A percentile compares a stretch with the other conserved stretches of the same genome.
Conservation (phyloP, 2,888 invertebrate species). For the Torymus tubicola region DNA sequence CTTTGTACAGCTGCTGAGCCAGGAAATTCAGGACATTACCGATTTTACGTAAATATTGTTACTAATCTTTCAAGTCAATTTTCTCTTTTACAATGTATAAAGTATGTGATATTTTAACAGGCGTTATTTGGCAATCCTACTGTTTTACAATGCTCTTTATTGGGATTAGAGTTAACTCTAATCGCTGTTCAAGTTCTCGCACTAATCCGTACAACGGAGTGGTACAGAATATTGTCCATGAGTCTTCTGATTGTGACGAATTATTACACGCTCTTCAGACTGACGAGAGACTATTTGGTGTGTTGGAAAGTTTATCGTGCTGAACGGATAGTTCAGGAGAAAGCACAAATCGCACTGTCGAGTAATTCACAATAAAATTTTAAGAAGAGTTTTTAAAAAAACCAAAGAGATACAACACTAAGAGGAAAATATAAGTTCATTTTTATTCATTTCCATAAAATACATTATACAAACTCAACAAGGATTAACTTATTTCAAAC, state of each 20-base stretch:
- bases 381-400: conserved; percentile 17
- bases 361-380: conserved; percentile 49
- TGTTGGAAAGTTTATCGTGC: conserved; percentile 89
- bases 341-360: conserved; percentile 64
- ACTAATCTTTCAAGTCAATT: conserved; percentile 1
- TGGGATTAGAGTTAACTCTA: conserved; percentile 84
- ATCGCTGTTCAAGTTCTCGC: conserved; percentile 88
- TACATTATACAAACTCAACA: conserved; percentile 56
- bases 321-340: conserved; percentile 84
- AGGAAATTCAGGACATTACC: conserved; percentile 85
- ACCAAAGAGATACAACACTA: conserved; percentile 55
- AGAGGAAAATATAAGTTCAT: conserved; percentile 55
- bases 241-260: conserved; percentile 92
- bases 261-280: conserved; percentile 93
- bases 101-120: conserved; percentile 79
- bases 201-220: conserved; percentile 88
- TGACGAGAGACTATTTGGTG: conserved; percentile 90
- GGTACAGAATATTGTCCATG: conserved; percentile 94
- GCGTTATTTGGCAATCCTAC: conserved; percentile 92
- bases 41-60: conserved; percentile 85
- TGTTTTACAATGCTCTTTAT: conserved; percentile 83
- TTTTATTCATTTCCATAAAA: conserved; percentile 58
- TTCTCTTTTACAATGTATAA: not conserved
- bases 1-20: conserved; percentile 92
- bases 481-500: conserved; percentile 43